These are phyloP conservation scores for Agapornis canus DNA, from an alignment of 2,797 vertebrate species.

Conservation along the genomic window DNA sequence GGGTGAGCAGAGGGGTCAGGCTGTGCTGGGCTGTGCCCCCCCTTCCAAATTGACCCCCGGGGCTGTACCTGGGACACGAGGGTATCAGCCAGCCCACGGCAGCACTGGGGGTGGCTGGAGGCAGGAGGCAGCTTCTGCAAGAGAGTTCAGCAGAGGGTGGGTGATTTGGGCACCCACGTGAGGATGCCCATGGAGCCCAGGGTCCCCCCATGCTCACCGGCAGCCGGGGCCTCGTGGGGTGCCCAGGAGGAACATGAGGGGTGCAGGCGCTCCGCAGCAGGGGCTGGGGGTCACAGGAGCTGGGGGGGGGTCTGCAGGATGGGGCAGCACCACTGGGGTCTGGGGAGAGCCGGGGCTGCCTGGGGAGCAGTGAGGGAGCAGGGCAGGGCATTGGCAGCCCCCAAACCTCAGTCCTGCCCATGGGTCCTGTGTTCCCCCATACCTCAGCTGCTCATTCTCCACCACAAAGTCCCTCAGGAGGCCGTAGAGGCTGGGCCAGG, in stretches of 20 bases:
- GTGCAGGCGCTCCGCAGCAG: rapidly evolving
- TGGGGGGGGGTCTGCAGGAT: not conserved
- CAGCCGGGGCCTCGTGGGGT: rapidly evolving
- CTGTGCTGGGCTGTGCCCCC: not conserved
- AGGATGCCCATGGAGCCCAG: rapidly evolving
- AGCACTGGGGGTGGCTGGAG: not conserved
- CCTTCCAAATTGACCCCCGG: rapidly evolving
- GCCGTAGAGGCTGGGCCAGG: slow-evolving; percentile 69
- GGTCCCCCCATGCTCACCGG: not conserved
- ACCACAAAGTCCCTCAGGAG: slow-evolving; percentile 77
- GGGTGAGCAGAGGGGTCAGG: not conserved
- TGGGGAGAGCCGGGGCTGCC: not conserved
- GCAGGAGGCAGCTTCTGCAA: not conserved
- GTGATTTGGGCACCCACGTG: not conserved
- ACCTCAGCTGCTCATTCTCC: slow-evolving; percentile 77
- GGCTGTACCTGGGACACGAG: not conserved
- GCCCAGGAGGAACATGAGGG: rapidly evolving
- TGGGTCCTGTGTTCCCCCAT: not conserved
- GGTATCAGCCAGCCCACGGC: not conserved
- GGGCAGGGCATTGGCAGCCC: not conserved
- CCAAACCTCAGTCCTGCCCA: not conserved
- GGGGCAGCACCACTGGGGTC: not conserved
- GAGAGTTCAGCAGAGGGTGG: not conserved
- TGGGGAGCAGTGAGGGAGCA: not conserved
- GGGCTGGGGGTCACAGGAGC: not conserved